Base-by-base conservation (phyloP, 2,113 vertebrate species). In the Labrus mixtus region DNA sequence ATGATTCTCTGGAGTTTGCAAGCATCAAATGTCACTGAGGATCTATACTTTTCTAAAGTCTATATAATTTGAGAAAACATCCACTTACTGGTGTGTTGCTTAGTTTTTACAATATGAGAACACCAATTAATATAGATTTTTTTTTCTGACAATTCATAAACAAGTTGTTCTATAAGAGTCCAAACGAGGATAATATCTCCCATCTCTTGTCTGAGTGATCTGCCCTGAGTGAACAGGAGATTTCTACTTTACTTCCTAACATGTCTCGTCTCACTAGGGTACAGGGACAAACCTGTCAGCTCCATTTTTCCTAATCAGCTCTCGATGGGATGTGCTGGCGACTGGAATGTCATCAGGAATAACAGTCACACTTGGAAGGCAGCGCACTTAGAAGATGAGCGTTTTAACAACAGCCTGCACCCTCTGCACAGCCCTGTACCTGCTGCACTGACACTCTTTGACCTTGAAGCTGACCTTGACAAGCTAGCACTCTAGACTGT, bases 251-350 rank as follows among this genome's bases (percentile, higher is more conserved):
- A 54, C 76, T 85, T 73, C 79, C 59, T 23, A 6, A 51, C 55
- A 45, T 36, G 61, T 76, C 68, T 61, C 58, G 15, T 68, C 72
- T 67, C 56, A 68, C 58, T 78, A 54, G 45, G 37, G 67, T 75
- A 84, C 78, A 71, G 78, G 53, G 62, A 79, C 65, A 66, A 87
- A 87, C 60, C 90, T 90, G 92, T 93, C 93, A 90, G 71, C 85
- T 90, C 80, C 57, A 62, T 80, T 93, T 77, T 77, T 81, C 68
- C 74, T 91, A 87, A 93, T 89, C 83, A 84, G 79, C 50, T 55
- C 84, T 93, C 84, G 83, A 82, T 57, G 53, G 67, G 89, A 92
- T 71, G 70, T 72, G 78, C 74, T n/a, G 48, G 60, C 79, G 45
- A 81, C 84, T 57, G 82, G 81, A 77, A 71, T 37, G 88, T 91